Conservation (phyloP, 2,888 invertebrate genomes). For the Trimorus sp. region DNA sequence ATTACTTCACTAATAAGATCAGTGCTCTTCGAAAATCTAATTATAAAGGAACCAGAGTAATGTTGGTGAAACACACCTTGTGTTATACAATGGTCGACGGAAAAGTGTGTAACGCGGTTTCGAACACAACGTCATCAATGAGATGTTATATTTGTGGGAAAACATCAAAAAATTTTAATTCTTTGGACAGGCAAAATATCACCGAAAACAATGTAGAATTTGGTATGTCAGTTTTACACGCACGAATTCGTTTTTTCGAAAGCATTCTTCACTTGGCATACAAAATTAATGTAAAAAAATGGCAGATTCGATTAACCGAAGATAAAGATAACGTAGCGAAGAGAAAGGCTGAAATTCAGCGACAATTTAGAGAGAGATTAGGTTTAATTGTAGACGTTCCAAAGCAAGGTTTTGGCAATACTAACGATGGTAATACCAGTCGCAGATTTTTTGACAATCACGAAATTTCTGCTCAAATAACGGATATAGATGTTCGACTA, state of each 20-base stretch:
- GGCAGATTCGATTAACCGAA: conserved; percentile 22
- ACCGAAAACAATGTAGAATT: conserved; percentile 66
- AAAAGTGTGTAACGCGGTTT: conserved; percentile 75
- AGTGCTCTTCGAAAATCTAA: not conserved
- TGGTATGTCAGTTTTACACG: conserved; percentile 64
- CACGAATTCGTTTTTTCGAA: conserved; percentile 53
- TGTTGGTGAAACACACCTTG: conserved; percentile 67
- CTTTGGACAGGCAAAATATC: conserved; percentile 44
- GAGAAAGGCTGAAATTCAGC: conserved; percentile 66
- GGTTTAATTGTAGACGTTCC: conserved; percentile 73
- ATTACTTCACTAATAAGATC: conserved; percentile 42
- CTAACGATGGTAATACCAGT: conserved; percentile 70
- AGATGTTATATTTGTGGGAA: conserved; percentile 75
- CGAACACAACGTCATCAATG: conserved; percentile 72
- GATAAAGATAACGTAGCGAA: conserved; percentile 37
- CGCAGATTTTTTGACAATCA: conserved; percentile 74
- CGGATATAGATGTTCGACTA: conserved; percentile 70
- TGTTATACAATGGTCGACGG: conserved; percentile 71
- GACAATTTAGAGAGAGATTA: conserved; percentile 67
- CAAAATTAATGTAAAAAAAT: conserved; percentile 43
- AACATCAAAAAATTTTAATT: conserved; percentile 76
- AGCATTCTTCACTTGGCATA: conserved; percentile 50
- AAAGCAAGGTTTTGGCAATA: conserved; percentile 73
- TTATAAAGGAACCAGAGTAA: not conserved
- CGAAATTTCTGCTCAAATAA: conserved; percentile 72